Base-by-base conservation (phyloP, 2,888 invertebrate genomes). In the Volucella zonaria region DNA sequence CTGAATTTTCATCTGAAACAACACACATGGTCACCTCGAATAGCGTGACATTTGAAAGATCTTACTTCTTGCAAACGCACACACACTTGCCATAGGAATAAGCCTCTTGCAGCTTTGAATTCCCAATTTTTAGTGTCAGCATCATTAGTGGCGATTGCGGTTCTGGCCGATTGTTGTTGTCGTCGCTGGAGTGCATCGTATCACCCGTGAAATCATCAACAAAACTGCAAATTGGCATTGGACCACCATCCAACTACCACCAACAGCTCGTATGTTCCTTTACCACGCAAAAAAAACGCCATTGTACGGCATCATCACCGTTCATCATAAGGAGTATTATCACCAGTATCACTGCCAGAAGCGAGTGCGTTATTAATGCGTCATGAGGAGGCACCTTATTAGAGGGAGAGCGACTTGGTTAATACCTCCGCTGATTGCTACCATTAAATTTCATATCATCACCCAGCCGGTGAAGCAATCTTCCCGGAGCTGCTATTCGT, bases 321-420 rank as follows among this genome's bases (percentile, higher is more conserved):
- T 80, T 81, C 75, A 71, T 85, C 80, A 76, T 81, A 80, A 51
- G 71, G 45, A 54, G 56, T 76, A 81, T 80, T 76, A 85, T 85
- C 80, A 73, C 67, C 47, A 68, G 68, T 76, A 85, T 77, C 80
- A 68, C 66, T 61, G 71, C 66, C 61, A 61, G 56, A 61, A 79
- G 58, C 58, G 68, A 77, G 80, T 81, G 85, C 81, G 81, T 85
- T 85, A 85, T 85, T 85, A 85, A 77, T 85, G 85, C 85, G 85
- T 85, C 77, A 77, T 85, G 85, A 85, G 77, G 85, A 85, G 85
- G 76, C 81, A 85, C 80, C 85, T 85, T 81, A 85, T 85, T 85
- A 85, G 81, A 77, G 85, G 61, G 73, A 85, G 81, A 85, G 66
- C 64, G 51, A 62, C 68, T 74, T 73, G 49, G 74, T 64, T 31